Evolutionary conservation across 2,888 invertebrate genomes (phyloP), one percentile per base, ranked within the genome.

Genomic region (Strigamia maritima): DNA sequence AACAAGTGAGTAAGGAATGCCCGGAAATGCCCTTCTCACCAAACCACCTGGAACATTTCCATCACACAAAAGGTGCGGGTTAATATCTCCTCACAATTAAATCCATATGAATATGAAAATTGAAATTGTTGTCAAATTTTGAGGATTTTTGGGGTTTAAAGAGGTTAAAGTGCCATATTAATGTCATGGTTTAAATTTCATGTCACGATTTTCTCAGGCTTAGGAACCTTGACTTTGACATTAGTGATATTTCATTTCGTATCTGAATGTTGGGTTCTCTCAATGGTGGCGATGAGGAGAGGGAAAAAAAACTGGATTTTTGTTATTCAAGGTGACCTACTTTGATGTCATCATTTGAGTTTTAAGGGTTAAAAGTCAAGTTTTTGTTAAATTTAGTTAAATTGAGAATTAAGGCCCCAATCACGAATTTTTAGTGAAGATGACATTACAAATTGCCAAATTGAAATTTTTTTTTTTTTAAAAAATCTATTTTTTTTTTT

Each of bases 1-100:
- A 54, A 54, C 54, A 54, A 28, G 70, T 70, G 70, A 70, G 28
- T 28, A 70, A 70, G 70, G 70, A 70, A 70, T 70, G 70, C 28
- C 70, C 26, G 70, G 70, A 70, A 70, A 70, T 70, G 70, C 70
- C 70, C 70, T 70, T 28, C 28, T 70, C 70, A 26, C 28, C 28
- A 70, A 70, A 26, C 70, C 70, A 70, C 14, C 70, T 70, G 70
- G 70, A 70, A 70, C 70, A 70, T 28, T 70, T 70, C 26, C 28
- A 70, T 70, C 70, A 12, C 70, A 70, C 24, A 70, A 70, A 28
- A 70, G 70, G 24, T 28, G 70, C 24, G 70, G 70, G 70, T 70
- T 24, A 70, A 28, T 70, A 70, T 70, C 26, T 70, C 28, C 4
- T 26, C 70, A 3, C 16, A 28, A 70, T 28, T 54, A 54, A 70